Evolutionary conservation across 1,140 invertebrate species (phyloP).

Genomic region (Tetramorium alpestre): DNA sequence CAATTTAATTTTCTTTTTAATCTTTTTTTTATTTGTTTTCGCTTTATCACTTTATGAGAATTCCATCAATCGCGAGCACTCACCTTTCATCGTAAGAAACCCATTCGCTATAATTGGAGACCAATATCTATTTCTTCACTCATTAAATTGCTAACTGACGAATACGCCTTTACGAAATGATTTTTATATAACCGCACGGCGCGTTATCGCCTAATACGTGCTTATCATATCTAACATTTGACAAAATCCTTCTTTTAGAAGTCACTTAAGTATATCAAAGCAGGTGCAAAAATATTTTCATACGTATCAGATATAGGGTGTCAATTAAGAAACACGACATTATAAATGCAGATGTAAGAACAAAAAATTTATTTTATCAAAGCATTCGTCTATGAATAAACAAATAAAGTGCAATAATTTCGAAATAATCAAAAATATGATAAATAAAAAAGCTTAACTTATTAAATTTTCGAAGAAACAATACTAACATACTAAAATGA

Average conservation of each 20-base stretch:
- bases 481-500: not conserved
- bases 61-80: not conserved
- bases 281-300: conserved; percentile 1
- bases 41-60: conserved; percentile 5
- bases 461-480: not conserved
- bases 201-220: conserved; percentile 18
- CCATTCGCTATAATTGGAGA: conserved; percentile 11
- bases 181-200: conserved; percentile 41
- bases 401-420: not conserved
- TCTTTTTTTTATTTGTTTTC: not conserved
- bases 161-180: conserved; percentile 22
- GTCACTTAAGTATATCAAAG: conserved; percentile 8
- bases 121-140: conserved; percentile 16
- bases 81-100: conserved; percentile 27
- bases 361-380: not conserved
- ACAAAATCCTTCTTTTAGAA: conserved; percentile 22
- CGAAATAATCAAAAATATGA: not conserved
- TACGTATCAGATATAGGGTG: not conserved
- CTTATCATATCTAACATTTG: conserved; percentile 49
- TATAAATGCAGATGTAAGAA: not conserved
- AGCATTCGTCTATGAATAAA: not conserved
- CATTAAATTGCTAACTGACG: conserved; percentile 27
- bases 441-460: not conserved
- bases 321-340: not conserved
- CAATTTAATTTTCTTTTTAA: not conserved